phyloP scores from a whole-genome alignment of 2,113 vertebrate genomes.

The Progne subis region DNA sequence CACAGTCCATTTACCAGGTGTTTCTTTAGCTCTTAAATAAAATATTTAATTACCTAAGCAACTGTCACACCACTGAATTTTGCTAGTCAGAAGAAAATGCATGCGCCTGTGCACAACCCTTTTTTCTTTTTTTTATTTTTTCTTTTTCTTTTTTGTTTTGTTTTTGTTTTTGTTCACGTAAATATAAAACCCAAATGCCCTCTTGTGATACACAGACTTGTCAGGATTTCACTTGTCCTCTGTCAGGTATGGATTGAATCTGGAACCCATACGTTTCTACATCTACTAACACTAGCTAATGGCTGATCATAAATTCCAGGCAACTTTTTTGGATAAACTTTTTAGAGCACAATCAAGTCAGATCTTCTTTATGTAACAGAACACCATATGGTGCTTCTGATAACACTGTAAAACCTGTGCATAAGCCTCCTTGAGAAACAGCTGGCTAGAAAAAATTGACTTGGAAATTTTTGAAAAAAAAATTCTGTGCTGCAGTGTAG shows the following conservation, averaged over 20 bases:
- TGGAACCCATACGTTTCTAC: not conserved
- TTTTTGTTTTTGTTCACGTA: not conserved
- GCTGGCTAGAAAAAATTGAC: not conserved
- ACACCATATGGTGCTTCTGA: not conserved
- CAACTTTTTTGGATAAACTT: not conserved
- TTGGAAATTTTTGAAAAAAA: not conserved
- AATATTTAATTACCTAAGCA: conserved; percentile 31
- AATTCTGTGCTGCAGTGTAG: not conserved
- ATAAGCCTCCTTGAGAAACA: not conserved
- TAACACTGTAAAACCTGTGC: not conserved
- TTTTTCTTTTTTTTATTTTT: too few relatives aligned
- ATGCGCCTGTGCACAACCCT: not conserved
- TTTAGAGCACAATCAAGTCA: not conserved
- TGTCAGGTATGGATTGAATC: not conserved
- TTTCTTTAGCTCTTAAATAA: conserved; percentile 40
- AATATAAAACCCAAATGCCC: not conserved
- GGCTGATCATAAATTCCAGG: not conserved
- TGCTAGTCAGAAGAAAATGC: not conserved
- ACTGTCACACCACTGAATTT: not conserved
- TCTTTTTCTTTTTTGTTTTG: too few relatives aligned
- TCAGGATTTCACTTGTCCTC: not conserved
- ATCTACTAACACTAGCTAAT: not conserved
- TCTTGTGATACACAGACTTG: not conserved
- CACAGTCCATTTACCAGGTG: not conserved
- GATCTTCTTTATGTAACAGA: not conserved